Conservation (phyloP, 2,113 vertebrate species). For the Callospermophilus lateralis region DNA sequence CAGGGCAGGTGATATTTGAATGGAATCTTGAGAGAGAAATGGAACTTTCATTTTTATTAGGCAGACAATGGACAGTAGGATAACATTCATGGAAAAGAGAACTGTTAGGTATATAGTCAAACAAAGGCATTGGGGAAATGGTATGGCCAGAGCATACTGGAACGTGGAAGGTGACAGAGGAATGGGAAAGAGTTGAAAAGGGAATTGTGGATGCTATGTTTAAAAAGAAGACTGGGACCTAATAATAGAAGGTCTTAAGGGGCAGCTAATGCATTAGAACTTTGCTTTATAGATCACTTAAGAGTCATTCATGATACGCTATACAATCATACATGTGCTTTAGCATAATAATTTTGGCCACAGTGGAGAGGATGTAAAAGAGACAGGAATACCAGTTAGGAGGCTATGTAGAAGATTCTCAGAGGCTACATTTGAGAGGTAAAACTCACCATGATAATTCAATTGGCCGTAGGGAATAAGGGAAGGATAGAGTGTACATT, state of each 20-base stretch:
- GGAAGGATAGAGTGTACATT: too few relatives aligned
- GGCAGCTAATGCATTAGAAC: not conserved
- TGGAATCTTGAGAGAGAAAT: constrained; percentile 10
- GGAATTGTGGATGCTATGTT: not conserved
- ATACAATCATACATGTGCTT: not conserved
- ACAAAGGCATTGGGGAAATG: not conserved
- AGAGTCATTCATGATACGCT: not conserved
- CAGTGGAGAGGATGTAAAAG: not conserved
- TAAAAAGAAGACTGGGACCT: not conserved
- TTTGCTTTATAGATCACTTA: not conserved
- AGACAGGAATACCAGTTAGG: not conserved
- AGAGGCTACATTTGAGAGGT: not conserved
- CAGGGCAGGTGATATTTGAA: not conserved
- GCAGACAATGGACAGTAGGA: not conserved
- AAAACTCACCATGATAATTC: not conserved
- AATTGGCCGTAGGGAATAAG: not conserved
- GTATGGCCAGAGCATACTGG: not conserved
- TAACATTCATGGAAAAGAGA: not conserved
- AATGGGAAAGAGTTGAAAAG: not conserved
- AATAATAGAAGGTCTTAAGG: not conserved
- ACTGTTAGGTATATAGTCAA: not conserved
- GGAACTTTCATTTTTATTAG: not conserved
- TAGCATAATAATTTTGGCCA: not conserved
- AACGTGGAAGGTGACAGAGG: not conserved
- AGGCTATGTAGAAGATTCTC: not conserved